These are phyloP conservation scores for Physella acuta DNA, from an alignment of 1,140 invertebrate genomes.

Conservation along the genomic window DNA sequence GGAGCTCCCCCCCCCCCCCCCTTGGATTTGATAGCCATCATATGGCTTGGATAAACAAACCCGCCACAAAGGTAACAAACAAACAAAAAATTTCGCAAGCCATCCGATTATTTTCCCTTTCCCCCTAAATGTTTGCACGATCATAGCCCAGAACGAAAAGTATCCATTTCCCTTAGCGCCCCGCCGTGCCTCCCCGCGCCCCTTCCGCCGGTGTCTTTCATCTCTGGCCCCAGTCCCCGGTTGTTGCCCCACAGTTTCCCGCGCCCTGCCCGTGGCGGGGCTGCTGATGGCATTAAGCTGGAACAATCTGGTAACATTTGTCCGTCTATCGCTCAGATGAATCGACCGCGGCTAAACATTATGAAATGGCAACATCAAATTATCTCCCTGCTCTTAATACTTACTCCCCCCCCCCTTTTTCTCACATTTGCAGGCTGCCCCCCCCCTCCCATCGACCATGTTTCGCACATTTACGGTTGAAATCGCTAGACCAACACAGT, in stretches of 20 bases:
- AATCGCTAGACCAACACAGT: not conserved
- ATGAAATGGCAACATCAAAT: too few relatives aligned
- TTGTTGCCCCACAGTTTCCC: not conserved
- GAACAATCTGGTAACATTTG: too few relatives aligned
- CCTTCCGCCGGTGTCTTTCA: constrained; percentile 5
- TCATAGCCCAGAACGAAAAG: not conserved
- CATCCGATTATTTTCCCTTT: not conserved
- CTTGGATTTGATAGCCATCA: constrained; percentile 14
- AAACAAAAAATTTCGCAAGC: constrained; percentile 3
- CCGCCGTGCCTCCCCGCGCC: not conserved
- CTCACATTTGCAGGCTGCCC: not conserved
- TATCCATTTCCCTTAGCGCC: constrained; percentile 5
- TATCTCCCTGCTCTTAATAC: not conserved
- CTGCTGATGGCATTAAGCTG: too few relatives aligned
- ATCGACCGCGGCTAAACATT: too few relatives aligned
- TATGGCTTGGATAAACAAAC: constrained; percentile 13
- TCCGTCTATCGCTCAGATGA: too few relatives aligned
- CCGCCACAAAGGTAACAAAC: constrained; percentile 3
- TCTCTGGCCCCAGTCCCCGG: not conserved
- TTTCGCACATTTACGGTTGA: not conserved
- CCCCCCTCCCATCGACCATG: too few relatives aligned
- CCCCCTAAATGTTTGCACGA: constrained; percentile 7
- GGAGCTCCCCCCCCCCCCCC: too few relatives aligned
- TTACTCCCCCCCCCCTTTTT: not conserved
- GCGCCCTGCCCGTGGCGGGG: too few relatives aligned